Evolutionary conservation across 2,113 vertebrate genomes (phyloP).

Genomic region (Erythrocercus mccallii): DNA sequence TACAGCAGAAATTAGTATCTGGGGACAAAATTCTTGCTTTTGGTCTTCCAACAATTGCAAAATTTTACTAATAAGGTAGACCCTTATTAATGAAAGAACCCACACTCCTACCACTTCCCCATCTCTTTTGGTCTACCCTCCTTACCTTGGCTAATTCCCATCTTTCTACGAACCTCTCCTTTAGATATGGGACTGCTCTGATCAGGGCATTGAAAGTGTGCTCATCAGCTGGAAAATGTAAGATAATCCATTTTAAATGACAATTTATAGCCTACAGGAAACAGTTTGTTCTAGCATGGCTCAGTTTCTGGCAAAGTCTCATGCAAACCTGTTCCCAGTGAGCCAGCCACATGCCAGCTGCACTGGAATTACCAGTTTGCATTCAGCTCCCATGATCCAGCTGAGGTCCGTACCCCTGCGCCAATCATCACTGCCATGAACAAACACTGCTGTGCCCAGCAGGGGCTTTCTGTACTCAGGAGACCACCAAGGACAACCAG

Average conservation of each 20-base stretch:
- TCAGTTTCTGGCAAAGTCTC: slow-evolving; percentile 52
- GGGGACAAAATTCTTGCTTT: background rate
- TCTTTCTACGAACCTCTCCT: slow-evolving; percentile 72
- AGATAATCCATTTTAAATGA: background rate
- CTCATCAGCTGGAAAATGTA: slow-evolving; percentile 79
- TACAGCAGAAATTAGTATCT: background rate
- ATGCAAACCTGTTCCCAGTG: background rate
- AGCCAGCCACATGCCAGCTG: background rate
- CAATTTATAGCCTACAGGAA: background rate
- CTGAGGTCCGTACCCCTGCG: slow-evolving; percentile 71
- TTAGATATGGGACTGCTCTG: slow-evolving; percentile 60
- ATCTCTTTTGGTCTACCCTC: background rate
- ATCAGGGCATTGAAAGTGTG: slow-evolving; percentile 87
- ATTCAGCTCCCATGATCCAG: slow-evolving; percentile 73
- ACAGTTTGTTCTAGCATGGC: background rate
- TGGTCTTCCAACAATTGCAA: background rate
- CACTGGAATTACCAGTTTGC: background rate
- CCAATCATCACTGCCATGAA: slow-evolving; percentile 59
- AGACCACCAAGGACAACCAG: background rate
- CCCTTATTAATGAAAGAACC: background rate
- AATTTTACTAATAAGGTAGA: background rate
- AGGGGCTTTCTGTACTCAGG: background rate
- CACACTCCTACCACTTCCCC: background rate
- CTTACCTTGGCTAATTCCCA: slow-evolving; percentile 83
- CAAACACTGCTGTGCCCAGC: background rate